Conservation (phyloP, 2,888 invertebrate species). For the Ornithoptera alexandrae region DNA sequence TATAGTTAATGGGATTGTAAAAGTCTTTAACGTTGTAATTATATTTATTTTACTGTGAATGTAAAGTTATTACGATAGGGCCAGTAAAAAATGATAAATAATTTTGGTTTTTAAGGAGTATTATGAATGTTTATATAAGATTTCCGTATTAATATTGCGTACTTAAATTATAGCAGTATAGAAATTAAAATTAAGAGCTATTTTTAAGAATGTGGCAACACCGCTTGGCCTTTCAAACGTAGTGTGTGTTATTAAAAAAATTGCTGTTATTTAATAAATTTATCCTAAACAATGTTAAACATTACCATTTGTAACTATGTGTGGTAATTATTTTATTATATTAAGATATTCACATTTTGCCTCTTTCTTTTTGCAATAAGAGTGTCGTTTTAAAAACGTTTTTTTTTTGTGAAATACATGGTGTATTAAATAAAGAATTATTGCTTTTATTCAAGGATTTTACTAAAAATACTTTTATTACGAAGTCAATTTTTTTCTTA, state of each 20-base stretch:
- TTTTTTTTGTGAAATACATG: slow-evolving; percentile 70
- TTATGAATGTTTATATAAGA: slow-evolving; percentile 17
- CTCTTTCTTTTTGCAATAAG: slow-evolving; percentile 74
- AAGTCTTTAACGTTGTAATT: slow-evolving; percentile 57
- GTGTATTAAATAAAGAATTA: slow-evolving; percentile 62
- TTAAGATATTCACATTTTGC: slow-evolving; percentile 68
- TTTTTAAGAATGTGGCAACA: slow-evolving; percentile 68
- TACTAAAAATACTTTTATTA: background rate
- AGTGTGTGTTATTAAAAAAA: slow-evolving; percentile 64
- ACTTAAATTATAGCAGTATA: slow-evolving; percentile 27
- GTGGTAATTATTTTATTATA: slow-evolving; percentile 42
- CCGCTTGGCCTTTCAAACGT: slow-evolving; percentile 79
- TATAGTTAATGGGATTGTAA: slow-evolving; percentile 63
- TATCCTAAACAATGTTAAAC: slow-evolving; percentile 39
- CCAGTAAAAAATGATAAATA: slow-evolving; percentile 38
- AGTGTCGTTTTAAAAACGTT: slow-evolving; percentile 78
- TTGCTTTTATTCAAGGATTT: slow-evolving; percentile 38
- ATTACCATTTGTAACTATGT: slow-evolving; percentile 41
- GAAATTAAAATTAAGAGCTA: slow-evolving; percentile 22
- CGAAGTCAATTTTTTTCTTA: background rate
- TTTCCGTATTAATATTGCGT: slow-evolving; percentile 21
- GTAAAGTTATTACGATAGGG: slow-evolving; percentile 44
- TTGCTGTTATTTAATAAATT: slow-evolving; percentile 55
- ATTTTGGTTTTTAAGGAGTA: slow-evolving; percentile 16
- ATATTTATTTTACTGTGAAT: slow-evolving; percentile 45